Base-by-base conservation (phyloP, 2,113 vertebrate species). In the Taurulus bubalis region DNA sequence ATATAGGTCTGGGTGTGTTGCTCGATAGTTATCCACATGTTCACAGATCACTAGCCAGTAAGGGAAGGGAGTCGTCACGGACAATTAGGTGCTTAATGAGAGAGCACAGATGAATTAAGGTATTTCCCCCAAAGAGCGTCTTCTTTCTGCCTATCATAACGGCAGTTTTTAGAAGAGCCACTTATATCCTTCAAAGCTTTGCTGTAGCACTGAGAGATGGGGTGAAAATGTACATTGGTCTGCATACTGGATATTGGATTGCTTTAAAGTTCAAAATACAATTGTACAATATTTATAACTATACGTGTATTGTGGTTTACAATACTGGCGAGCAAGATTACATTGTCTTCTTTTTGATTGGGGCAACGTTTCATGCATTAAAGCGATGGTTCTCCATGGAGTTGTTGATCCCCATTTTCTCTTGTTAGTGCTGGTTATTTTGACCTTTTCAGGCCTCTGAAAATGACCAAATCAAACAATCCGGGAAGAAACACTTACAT, bases 11-110 rank as follows among this genome's bases (percentile, higher is more conserved):
- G 65, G 73, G 26, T 77, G 15, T 64, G 26, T 71, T 93, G 76
- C 83, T 88, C 84, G 45, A 83, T 91, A 90, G 84, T 89, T 80
- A 71, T 67, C 84, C 55, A 60, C 75, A 84, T 88, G 82, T 92
- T 83, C 91, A 87, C 71, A 82, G 53, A 90, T 92, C 79, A 62
- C 74, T 56, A 79, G 30, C 83, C 73, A 84, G 66, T 67, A 80
- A 80, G 55, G 79, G 65, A 68, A 76, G 65, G 82, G 47, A 83
- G 56, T 72, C 49, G 1, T 85, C 64, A 83, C 79, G 34, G 65
- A 88, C 83, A 53, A 91, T 85, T 93, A 81, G 72, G 75, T 81
- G 68, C 68, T 73, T 91, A 40, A 91, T 93, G 62, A 78, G 56
- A 66, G 65, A 77, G 82, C 28, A 14, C 47, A 79, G 79, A 88